Conservation (phyloP, 2,113 vertebrate genomes). For the Gasterosteus nipponicus region DNA sequence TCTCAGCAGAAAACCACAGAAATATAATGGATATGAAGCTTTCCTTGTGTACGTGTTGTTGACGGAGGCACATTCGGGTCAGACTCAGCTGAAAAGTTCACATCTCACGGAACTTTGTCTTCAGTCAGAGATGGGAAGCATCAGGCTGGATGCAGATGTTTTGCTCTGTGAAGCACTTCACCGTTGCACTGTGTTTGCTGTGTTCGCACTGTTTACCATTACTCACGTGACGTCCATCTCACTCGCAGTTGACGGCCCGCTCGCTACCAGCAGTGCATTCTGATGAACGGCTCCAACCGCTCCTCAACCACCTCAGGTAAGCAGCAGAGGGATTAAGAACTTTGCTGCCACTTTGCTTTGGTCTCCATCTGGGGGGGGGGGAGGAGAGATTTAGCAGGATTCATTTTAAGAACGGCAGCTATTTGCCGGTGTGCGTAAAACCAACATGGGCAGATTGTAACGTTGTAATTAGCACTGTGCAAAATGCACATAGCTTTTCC, state of each 20-base stretch:
- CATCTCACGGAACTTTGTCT: neutral
- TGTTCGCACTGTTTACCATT: conserved; percentile 38
- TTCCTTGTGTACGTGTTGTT: neutral
- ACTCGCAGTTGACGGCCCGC: conserved; percentile 90
- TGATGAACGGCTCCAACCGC: conserved; percentile 96
- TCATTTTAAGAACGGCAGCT: conserved; percentile 34
- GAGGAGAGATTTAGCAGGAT: conserved; percentile 36
- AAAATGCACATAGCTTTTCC: neutral
- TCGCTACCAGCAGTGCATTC: conserved; percentile 91
- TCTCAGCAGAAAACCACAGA: conserved; percentile 14
- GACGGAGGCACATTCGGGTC: neutral
- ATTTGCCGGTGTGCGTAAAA: conserved; percentile 29
- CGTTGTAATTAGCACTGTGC: neutral
- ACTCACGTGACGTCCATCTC: conserved; percentile 57
- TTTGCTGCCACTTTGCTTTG: conserved; percentile 26
- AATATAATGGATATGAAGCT: neutral
- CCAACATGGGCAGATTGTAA: neutral
- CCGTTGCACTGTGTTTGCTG: conserved; percentile 14
- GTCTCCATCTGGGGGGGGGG: conserved; percentile 11
- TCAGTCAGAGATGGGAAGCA: neutral
- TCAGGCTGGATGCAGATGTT: neutral
- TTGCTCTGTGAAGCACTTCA: neutral
- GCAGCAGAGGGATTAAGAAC: conserved; percentile 37
- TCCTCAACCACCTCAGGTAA: conserved; percentile 98
- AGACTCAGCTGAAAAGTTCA: neutral